A percentile compares a stretch with the other conserved stretches of the same genome.
phyloP scores from a whole-genome alignment of 2,888 invertebrate genomes.

The Cerceris rybyensis region DNA sequence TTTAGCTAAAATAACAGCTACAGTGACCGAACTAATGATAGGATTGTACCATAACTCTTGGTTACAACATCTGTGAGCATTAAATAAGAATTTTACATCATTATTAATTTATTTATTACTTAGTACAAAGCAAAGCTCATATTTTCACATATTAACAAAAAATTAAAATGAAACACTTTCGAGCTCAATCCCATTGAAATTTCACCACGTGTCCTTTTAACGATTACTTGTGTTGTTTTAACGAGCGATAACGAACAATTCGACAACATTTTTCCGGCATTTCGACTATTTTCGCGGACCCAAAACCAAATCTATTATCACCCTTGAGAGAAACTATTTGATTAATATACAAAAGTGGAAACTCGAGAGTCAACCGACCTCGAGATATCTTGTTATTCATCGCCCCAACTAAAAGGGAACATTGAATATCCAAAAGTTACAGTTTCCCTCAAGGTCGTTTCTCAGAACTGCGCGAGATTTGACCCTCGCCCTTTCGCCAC shows the following conservation, averaged over 20 bases:
- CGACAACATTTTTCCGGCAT: neutral
- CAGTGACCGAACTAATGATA: too few species aligned
- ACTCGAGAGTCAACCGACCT: neutral
- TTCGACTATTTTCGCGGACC: constrained; percentile 21
- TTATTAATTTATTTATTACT: too few species aligned
- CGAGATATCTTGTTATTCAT: too few species aligned
- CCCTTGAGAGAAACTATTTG: constrained; percentile 22
- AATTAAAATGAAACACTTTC: constrained; percentile 29
- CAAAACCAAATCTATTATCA: constrained; percentile 34
- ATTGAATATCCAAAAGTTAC: neutral
- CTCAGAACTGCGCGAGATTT: constrained; percentile 1
- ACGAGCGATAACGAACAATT: neutral
- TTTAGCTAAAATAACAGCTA: too few species aligned
- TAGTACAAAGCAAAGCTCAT: too few species aligned
- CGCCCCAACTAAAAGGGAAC: too few species aligned
- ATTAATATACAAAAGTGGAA: neutral
- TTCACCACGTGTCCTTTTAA: neutral
- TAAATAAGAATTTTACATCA: too few species aligned
- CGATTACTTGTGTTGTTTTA: neutral
- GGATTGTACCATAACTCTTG: too few species aligned
- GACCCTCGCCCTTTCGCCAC: constrained; percentile 16
- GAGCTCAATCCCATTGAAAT: constrained; percentile 37
- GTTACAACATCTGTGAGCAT: too few species aligned
- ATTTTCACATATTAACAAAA: neutral
- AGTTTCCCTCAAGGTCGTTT: constrained; percentile 22